phyloP scores from a whole-genome alignment of 92 coral and sea anemone species.

The Pocillopora meandrina region DNA sequence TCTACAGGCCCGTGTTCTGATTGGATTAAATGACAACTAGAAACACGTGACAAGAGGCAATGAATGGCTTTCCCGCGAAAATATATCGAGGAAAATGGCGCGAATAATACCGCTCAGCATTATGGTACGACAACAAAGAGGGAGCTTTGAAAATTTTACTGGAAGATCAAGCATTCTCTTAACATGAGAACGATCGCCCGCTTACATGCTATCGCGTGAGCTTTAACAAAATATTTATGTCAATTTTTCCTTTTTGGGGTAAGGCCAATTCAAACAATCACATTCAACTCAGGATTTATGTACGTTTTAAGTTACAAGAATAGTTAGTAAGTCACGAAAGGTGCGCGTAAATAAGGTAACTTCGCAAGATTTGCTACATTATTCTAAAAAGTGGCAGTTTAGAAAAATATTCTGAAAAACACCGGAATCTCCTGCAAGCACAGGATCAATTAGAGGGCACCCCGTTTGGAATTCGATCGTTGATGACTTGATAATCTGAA shows the following conservation, averaged over 20 bases:
- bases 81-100: slow-evolving; percentile 76
- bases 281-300: slow-evolving; percentile 24
- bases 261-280: slow-evolving; percentile 40
- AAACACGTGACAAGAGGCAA: slow-evolving; percentile 69
- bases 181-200: background rate
- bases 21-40: slow-evolving; percentile 64
- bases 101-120: slow-evolving; percentile 82
- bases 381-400: background rate
- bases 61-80: slow-evolving; percentile 89
- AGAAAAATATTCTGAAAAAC: background rate
- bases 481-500: background rate
- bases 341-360: background rate
- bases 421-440: slow-evolving; percentile 11
- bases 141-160: background rate
- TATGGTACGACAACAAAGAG: slow-evolving; percentile 41
- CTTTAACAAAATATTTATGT: slow-evolving; percentile 17
- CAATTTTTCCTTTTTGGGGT: slow-evolving; percentile 31
- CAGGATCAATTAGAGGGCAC: background rate
- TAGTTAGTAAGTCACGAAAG: slow-evolving; percentile 27
- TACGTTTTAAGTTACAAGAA: slow-evolving; percentile 44
- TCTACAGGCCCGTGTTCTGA: slow-evolving; percentile 47
- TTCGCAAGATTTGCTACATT: background rate
- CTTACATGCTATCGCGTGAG: slow-evolving; percentile 21
- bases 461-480: slow-evolving; percentile 1
- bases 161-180: background rate